A percentile compares a stretch with the other conserved stretches of the same genome.
Conservation (phyloP, 2,113 vertebrate genomes). For the Xenopus laevis region DNA sequence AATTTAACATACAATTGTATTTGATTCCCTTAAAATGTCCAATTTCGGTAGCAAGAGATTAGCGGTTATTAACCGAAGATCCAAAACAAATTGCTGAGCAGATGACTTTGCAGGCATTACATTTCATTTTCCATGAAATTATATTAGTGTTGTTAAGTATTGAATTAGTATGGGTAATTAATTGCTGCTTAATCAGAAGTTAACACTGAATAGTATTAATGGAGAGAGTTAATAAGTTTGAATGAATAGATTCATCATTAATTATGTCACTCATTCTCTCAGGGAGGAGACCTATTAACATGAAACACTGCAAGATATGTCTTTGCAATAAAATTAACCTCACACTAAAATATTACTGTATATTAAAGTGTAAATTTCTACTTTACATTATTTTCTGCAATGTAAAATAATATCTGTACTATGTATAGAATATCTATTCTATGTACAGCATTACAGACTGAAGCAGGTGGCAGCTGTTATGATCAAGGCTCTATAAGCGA, state of each 20-base stretch:
- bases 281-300: constrained; percentile 16
- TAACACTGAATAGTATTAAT: constrained; percentile 37
- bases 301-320: neutral
- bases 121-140: constrained; percentile 48
- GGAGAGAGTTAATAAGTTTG: constrained; percentile 32
- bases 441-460: neutral
- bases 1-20: too few species aligned
- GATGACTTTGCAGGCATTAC: constrained; percentile 22
- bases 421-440: neutral
- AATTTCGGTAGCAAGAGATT: neutral
- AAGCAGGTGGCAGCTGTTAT: constrained; percentile 31
- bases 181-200: constrained; percentile 48
- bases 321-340: neutral
- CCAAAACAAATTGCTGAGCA: constrained; percentile 1
- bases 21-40: too few species aligned
- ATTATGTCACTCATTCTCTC: constrained; percentile 38
- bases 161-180: constrained; percentile 35
- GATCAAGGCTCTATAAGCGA: constrained; percentile 37
- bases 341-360: neutral
- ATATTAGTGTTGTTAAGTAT: constrained; percentile 32
- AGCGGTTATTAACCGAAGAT: neutral
- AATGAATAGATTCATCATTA: constrained; percentile 39
- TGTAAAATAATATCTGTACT: neutral
- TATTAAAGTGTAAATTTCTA: neutral
- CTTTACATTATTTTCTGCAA: neutral